These are phyloP conservation scores for Catharus fuscescens DNA, from an alignment of 2,113 vertebrate species.

Conservation along the genomic window DNA sequence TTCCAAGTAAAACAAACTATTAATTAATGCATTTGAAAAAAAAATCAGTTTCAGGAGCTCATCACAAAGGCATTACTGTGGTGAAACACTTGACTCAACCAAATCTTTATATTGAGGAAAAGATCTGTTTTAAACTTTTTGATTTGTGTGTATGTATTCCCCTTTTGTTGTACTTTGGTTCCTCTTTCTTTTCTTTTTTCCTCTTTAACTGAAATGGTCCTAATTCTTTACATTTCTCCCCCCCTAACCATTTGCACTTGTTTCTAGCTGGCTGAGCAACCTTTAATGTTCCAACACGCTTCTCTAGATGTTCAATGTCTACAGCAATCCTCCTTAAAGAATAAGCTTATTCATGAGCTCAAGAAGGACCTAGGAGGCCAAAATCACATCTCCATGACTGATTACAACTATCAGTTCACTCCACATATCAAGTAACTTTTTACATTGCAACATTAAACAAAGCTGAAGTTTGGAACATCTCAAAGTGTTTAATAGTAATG, in stretches of 20 bases:
- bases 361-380: not conserved
- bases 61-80: not conserved
- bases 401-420: not conserved
- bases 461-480: not conserved
- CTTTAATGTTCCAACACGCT: not conserved
- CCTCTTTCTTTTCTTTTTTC: not conserved
- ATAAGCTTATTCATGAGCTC: not conserved
- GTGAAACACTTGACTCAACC: not conserved
- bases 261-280: not conserved
- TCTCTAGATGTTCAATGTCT: not conserved
- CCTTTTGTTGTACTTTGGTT: not conserved
- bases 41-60: slow-evolving; percentile 14
- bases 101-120: slow-evolving; percentile 19
- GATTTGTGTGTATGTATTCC: not conserved
- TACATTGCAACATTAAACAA: not conserved
- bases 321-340: not conserved
- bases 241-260: accelerated
- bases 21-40: slow-evolving; percentile 20
- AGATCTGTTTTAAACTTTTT: not conserved
- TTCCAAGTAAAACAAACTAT: not conserved
- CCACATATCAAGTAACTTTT: not conserved
- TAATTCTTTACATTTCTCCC: not conserved
- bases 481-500: not conserved
- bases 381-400: not conserved
- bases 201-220: not conserved